Conservation (phyloP, 2,888 invertebrate genomes). For the Agrotis puta region DNA sequence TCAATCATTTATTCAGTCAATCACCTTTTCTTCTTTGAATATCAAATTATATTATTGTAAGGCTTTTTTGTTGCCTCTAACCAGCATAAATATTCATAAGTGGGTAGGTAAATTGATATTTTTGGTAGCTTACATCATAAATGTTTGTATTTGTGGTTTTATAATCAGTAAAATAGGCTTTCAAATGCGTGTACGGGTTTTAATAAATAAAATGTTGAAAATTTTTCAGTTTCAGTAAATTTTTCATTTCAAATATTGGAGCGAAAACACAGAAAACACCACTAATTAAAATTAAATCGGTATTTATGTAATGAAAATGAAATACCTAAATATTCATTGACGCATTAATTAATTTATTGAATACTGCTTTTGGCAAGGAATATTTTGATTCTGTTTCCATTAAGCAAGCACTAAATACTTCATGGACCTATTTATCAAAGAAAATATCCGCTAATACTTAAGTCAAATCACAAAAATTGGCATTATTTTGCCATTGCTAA, state of each 20-base stretch:
- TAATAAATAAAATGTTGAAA: no score
- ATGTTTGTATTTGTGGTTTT: constrained; percentile 16
- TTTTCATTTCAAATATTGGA: neutral
- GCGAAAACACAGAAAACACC: constrained; percentile 3
- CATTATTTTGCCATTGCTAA: neutral
- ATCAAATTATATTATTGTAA: constrained; percentile 25
- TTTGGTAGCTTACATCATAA: constrained; percentile 40
- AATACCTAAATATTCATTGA: neutral
- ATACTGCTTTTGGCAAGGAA: neutral
- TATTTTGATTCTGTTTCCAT: neutral
- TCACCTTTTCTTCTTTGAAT: constrained; percentile 54
- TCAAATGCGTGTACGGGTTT: constrained; percentile 5
- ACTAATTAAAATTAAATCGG: constrained; percentile 2
- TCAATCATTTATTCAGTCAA: constrained; percentile 48
- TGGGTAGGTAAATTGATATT: constrained; percentile 32
- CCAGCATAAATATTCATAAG: constrained; percentile 36
- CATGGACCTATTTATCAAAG: neutral
- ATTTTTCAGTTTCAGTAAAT: no score
- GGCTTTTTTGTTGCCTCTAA: constrained; percentile 29
- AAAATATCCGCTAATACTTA: neutral
- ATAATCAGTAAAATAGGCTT: constrained; percentile 7
- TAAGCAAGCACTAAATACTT: no score
- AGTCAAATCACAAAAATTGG: neutral
- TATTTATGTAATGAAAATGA: neutral
- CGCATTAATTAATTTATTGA: neutral